phyloP scores from a whole-genome alignment of 2,797 vertebrate genomes.

The Diceros bicornis region DNA sequence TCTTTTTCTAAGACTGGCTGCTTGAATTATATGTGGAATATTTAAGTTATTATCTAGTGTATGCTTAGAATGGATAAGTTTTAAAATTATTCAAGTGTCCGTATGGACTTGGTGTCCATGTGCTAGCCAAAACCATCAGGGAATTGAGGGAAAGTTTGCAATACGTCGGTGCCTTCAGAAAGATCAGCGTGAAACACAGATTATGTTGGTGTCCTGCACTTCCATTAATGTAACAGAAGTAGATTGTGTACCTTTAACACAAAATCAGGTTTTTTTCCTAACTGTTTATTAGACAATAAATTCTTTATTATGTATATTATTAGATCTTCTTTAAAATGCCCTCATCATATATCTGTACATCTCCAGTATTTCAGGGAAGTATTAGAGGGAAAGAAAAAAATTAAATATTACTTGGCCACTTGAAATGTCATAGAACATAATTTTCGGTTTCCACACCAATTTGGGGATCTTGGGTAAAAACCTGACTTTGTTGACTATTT shows the following conservation, averaged over 20 bases:
- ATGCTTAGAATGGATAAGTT: constrained; percentile 12
- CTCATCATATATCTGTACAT: not conserved
- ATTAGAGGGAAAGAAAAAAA: not conserved
- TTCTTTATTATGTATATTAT: not conserved
- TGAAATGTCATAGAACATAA: not conserved
- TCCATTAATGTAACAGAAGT: not conserved
- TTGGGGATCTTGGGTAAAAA: constrained; percentile 2
- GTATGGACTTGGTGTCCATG: not conserved
- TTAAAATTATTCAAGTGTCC: not conserved
- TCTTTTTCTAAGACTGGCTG: not conserved
- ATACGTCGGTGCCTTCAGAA: not conserved
- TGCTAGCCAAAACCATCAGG: not conserved
- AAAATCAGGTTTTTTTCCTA: not conserved
- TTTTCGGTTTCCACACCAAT: not conserved
- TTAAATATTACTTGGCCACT: not conserved
- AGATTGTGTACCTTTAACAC: not conserved
- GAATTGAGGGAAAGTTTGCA: not conserved
- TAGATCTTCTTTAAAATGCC: not conserved
- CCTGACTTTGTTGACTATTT: not conserved
- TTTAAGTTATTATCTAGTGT: constrained; percentile 29
- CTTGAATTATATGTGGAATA: not conserved
- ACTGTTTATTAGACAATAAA: not conserved
- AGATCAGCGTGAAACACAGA: not conserved
- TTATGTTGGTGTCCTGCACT: not conserved
- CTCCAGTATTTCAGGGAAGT: constrained; percentile 5